Evolutionary conservation across 2,797 vertebrate genomes (phyloP).

Genomic region (Petrocephalus sullivani): DNA sequence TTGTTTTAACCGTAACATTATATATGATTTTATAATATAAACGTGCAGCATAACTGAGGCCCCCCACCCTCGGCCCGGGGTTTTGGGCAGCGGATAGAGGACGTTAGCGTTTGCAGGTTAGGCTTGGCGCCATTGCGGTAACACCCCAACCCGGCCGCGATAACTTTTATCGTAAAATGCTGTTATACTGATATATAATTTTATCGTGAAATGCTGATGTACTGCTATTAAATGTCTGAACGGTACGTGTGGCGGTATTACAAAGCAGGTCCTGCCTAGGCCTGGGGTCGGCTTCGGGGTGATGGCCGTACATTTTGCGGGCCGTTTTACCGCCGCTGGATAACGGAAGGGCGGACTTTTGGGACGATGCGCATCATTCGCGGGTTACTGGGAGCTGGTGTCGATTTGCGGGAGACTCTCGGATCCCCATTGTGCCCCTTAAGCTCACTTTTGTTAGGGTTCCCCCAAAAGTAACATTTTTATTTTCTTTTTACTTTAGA

Average conservation of each 20-base stretch:
- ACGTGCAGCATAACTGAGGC: background rate
- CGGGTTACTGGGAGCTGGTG: background rate
- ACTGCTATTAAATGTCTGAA: background rate
- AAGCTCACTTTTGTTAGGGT: background rate
- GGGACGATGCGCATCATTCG: background rate
- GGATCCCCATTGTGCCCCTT: background rate
- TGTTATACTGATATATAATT: no score
- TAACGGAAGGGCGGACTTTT: background rate
- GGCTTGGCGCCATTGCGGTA: background rate
- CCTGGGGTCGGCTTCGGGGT: background rate
- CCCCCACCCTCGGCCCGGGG: background rate
- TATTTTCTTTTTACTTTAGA: background rate
- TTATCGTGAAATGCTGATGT: no score
- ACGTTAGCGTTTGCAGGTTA: background rate
- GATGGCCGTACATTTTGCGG: background rate
- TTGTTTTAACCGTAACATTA: background rate
- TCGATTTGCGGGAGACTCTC: background rate
- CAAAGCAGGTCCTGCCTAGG: background rate
- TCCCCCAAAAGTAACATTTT: background rate
- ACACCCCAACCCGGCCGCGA: background rate
- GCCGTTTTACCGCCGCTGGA: background rate
- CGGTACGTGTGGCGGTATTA: background rate
- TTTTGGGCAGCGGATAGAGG: background rate
- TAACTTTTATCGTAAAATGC: background rate
- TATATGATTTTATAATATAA: no score